These are phyloP conservation scores for Pantala flavescens DNA, from an alignment of 1,140 invertebrate species.

Conservation along the genomic window DNA sequence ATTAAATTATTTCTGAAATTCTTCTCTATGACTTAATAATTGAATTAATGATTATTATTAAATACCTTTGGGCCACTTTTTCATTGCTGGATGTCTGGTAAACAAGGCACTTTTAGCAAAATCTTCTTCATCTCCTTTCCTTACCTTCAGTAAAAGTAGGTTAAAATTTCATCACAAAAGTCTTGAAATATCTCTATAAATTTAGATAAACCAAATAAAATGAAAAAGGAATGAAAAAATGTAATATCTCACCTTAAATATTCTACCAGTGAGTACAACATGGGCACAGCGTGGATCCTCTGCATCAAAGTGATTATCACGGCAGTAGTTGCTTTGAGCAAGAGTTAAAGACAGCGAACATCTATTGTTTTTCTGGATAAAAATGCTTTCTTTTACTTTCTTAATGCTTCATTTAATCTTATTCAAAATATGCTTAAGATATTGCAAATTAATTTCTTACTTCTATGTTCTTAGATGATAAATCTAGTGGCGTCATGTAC, in stretches of 20 bases:
- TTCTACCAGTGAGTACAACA: constrained; percentile 56
- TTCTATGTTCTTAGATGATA: constrained; percentile 55
- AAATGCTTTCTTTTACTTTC: not conserved
- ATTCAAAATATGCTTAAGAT: not conserved
- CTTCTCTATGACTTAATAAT: not conserved
- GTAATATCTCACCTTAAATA: constrained; percentile 44
- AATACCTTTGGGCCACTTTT: constrained; percentile 46
- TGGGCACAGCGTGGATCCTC: constrained; percentile 72
- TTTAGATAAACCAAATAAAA: not conserved
- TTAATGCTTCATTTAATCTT: not conserved
- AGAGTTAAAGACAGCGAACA: constrained; percentile 55
- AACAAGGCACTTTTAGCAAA: constrained; percentile 53
- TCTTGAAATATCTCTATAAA: not conserved
- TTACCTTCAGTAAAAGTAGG: constrained; percentile 40
- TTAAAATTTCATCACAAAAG: constrained; percentile 20
- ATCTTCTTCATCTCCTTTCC: constrained; percentile 39
- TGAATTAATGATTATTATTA: constrained; percentile 14
- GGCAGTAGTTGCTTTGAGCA: constrained; percentile 56
- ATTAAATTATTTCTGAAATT: constrained; percentile 20
- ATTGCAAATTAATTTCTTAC: constrained; percentile 34
- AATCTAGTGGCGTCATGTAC: constrained; percentile 64
- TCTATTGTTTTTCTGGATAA: constrained; percentile 45
- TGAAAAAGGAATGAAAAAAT: too few species aligned
- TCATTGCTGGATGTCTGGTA: constrained; percentile 56
- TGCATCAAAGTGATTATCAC: constrained; percentile 50